Evolutionary conservation across 2,113 vertebrate genomes (phyloP).

Genomic region (Platycercus adscitus): DNA sequence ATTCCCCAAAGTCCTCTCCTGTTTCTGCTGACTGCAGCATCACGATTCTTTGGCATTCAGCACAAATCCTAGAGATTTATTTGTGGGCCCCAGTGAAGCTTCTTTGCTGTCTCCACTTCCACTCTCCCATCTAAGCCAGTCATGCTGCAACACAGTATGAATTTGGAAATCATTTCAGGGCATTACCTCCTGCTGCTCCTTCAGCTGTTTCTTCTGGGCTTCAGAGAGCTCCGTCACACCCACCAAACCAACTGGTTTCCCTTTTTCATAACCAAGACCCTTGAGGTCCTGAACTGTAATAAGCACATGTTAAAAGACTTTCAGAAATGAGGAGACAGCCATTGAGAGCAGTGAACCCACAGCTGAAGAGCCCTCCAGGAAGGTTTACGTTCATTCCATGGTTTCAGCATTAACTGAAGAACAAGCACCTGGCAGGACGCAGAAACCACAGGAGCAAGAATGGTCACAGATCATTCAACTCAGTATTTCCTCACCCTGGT

Average conservation of each 20-base stretch:
- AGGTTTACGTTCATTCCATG: background rate
- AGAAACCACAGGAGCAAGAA: background rate
- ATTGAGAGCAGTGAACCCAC: background rate
- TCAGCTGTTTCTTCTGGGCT: constrained; percentile 94
- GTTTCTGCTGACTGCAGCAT: background rate
- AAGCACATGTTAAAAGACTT: background rate
- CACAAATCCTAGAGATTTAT: constrained; percentile 8
- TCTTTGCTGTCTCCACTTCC: background rate
- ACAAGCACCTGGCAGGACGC: background rate
- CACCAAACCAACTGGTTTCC: constrained; percentile 93
- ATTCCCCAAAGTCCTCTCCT: background rate
- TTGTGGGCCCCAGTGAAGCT: background rate
- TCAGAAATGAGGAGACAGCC: background rate
- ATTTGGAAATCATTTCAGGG: background rate
- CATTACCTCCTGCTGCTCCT: constrained; percentile 95
- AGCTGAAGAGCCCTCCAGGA: background rate
- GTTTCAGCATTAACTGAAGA: background rate
- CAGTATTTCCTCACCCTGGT: background rate
- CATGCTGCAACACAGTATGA: fast-evolving
- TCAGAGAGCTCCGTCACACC: constrained; percentile 95
- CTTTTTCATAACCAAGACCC: constrained; percentile 94
- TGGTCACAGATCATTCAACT: background rate
- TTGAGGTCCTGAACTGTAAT: constrained; percentile 90
- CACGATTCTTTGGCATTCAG: background rate
- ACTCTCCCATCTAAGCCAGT: background rate